These are phyloP conservation scores for Ischnura elegans DNA, from an alignment of 2,888 invertebrate genomes.

Conservation along the genomic window DNA sequence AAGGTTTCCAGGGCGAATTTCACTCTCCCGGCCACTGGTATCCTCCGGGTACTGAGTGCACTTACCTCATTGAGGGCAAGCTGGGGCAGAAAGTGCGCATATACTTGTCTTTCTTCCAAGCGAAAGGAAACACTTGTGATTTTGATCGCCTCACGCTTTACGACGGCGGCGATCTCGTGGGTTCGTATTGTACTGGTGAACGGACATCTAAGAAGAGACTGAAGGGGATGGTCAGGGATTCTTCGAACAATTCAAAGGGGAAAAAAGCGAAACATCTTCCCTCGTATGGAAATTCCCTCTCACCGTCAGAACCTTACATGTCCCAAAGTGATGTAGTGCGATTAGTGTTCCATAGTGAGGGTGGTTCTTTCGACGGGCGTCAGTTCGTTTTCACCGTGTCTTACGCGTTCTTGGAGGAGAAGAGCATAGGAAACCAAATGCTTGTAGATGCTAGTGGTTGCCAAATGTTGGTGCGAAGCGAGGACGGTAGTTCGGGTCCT, in stretches of 20 bases:
- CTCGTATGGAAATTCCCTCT: conserved; percentile 17
- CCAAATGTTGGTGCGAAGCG: conserved; percentile 24
- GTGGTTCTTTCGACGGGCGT: conserved; percentile 46
- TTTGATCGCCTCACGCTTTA: background rate
- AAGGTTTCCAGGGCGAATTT: conserved; percentile 33
- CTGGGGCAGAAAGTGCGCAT: conserved; percentile 44
- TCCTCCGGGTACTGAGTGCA: conserved; percentile 41
- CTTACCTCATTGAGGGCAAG: conserved; percentile 38
- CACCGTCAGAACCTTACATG: background rate
- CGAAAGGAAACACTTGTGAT: background rate
- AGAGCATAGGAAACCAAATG: conserved; percentile 26
- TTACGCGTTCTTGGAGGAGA: conserved; percentile 43
- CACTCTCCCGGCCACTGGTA: conserved; percentile 55
- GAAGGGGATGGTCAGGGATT: conserved; percentile 33
- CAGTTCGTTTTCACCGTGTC: conserved; percentile 45
- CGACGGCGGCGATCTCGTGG: conserved; percentile 26
- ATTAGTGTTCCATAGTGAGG: conserved; percentile 46
- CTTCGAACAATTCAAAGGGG: background rate
- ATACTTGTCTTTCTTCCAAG: conserved; percentile 45
- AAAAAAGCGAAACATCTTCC: background rate
- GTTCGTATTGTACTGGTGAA: conserved; percentile 26
- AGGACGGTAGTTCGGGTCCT: background rate
- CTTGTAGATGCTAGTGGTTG: conserved; percentile 32
- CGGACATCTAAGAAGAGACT: background rate
- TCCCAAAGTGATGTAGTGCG: conserved; percentile 25